phyloP scores from a whole-genome alignment of 1,140 invertebrate species.

The Akabosia matsudoensis region DNA sequence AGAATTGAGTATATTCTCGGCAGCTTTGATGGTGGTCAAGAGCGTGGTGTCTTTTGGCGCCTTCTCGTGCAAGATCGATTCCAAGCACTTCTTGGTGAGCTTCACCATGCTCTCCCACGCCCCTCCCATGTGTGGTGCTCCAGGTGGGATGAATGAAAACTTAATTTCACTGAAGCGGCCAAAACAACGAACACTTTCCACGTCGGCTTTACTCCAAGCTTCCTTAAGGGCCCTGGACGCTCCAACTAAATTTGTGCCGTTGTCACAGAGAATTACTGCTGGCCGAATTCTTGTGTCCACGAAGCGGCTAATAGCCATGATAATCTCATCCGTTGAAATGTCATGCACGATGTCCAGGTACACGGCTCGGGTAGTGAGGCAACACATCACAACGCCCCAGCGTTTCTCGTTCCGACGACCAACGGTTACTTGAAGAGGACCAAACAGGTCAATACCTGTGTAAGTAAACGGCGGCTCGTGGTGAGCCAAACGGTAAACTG shows the following conservation, averaged over 20 bases:
- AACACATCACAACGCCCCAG: slow-evolving; percentile 26
- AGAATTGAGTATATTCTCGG: background rate
- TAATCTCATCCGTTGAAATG: no score
- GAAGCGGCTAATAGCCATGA: slow-evolving; percentile 48
- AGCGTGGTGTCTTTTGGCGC: background rate
- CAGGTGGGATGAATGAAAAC: background rate
- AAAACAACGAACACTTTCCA: background rate
- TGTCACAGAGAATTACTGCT: slow-evolving; percentile 46
- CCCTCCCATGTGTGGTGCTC: no score
- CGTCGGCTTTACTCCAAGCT: background rate
- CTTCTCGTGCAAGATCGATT: background rate
- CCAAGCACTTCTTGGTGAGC: background rate
- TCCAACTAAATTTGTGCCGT: slow-evolving; percentile 49
- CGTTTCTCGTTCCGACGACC: slow-evolving; percentile 29
- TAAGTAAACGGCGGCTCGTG: slow-evolving; percentile 37
- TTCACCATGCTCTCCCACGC: background rate
- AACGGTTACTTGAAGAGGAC: slow-evolving; percentile 41
- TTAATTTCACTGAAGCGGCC: background rate
- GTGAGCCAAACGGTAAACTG: slow-evolving; percentile 29
- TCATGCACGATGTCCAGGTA: slow-evolving; percentile 43
- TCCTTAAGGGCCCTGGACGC: background rate
- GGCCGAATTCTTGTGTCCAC: slow-evolving; percentile 44
- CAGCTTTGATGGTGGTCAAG: background rate
- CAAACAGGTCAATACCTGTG: slow-evolving; percentile 44
- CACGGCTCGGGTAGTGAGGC: slow-evolving; percentile 42